Evolutionary conservation across 2,797 vertebrate species (phyloP), one percentile per base, ranked within the genome.

Genomic region (Cygnus olor): DNA sequence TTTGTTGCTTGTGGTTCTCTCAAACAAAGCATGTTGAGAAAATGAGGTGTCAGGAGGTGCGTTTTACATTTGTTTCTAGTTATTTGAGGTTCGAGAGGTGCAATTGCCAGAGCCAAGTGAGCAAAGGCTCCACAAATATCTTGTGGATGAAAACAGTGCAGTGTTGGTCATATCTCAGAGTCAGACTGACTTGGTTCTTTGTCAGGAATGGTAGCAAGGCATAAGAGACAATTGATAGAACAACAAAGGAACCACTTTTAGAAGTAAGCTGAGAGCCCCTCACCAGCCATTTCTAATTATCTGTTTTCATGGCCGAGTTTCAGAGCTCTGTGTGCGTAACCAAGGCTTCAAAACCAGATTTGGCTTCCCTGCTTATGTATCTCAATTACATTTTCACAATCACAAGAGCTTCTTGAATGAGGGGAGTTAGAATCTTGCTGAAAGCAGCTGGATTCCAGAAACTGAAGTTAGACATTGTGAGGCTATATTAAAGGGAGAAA

Each of bases 221-320:
- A 61, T n/a, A 40, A 92, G 44, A 73, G 63, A 88, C 42, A 71
- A 92, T 53, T 85, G 84, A 84, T 4, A 42, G 22, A 80, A 72
- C 24, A 83, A 94, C 93, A 96, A 95, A 95, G 88, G 66, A 81
- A n/a, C 34, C 42, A 54, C 92, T 95, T 89, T 45, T 6, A 8
- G 79, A 79, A 54, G 94, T 84, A 90, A 96, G 9, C 80, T 4
- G 85, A 95, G 95, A 72, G 45, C 82, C 34, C 77, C 34, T 27
- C 65, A 34, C 44, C 57, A 80, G 85, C 66, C 70, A 19, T 89
- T 94, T 88, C 85, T 45, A 88, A 69, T 90, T 58, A 64, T 71
- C 80, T 82, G 80, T 2, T 14, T 70, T 89, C n/a, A 20, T 49
- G 81, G 68, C 81, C 88, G 64, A 60, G 56, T 60, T 91, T 85